These are phyloP conservation scores for Tetramorium simillimum DNA, from an alignment of 1,140 invertebrate species.

Conservation along the genomic window DNA sequence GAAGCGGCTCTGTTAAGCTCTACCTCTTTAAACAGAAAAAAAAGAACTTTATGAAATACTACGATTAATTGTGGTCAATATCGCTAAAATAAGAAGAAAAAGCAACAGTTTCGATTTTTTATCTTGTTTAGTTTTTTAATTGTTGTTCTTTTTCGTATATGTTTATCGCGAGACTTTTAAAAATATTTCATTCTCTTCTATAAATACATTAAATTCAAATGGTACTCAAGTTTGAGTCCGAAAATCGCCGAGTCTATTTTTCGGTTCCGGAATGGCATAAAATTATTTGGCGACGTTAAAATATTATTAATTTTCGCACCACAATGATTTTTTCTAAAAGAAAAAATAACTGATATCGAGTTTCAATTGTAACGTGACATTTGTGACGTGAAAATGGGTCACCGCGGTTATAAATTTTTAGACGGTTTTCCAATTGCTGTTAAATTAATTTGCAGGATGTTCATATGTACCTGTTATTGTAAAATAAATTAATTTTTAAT, in stretches of 20 bases:
- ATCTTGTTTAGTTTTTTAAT: not conserved
- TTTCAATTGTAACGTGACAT: not conserved
- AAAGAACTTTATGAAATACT: not conserved
- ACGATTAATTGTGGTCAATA: not conserved
- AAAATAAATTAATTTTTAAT: conserved; percentile 4
- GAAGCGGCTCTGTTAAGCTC: not conserved
- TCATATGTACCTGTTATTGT: not conserved
- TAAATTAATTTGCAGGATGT: not conserved
- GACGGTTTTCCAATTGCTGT: not conserved
- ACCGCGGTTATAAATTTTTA: not conserved
- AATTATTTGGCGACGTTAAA: not conserved
- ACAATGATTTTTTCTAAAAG: not conserved
- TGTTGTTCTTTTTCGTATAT: not conserved
- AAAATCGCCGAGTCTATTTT: not conserved
- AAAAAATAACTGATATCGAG: not conserved
- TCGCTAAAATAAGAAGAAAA: not conserved
- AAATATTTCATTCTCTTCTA: not conserved
- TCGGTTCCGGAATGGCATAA: not conserved
- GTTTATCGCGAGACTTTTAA: not conserved
- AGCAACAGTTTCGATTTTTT: not conserved
- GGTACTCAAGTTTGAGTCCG: not conserved
- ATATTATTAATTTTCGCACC: not conserved
- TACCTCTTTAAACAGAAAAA: no score
- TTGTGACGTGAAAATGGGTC: not conserved
- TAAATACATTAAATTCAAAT: not conserved